Base-by-base conservation (phyloP, 2,888 invertebrate genomes). In the Nycteola revayana region DNA sequence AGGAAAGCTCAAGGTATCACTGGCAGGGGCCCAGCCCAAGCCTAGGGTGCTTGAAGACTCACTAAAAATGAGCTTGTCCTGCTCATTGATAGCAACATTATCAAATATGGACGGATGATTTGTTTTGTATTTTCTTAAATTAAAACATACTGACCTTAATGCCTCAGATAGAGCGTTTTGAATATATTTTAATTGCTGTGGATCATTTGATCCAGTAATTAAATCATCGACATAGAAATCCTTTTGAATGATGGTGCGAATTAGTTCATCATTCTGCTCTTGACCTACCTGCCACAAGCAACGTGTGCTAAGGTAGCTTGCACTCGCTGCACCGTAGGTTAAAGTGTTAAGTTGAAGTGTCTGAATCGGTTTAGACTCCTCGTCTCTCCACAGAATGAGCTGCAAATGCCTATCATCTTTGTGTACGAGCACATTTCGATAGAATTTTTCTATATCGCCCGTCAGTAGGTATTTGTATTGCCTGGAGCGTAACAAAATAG, bases 211-310 rank as follows among this genome's bases (percentile, higher is more conserved):
- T 47, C 9, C 25, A 18, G n/a, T 1, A 26, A 23, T 36, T 1
- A 60, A 5, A 26, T 58, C 56, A 28, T 62, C 53, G 1, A 53
- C 44, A 6, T 37, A 48, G 25, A 57, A 57, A 25, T 58, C 56
- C 0, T 44, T 34, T 42, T 60, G 41, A 5, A 60, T 55, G 1
- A 58, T 50, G n/a, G 11, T 32, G 35, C 55, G 51, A 3, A 54
- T 56, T 0, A 32, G 7, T 0, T 28, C n/a, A 17, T 57, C 54
- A 3, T 32, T 33, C 11, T 33, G 32, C 7, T 59, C 57, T 9
- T 56, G 46, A 0, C 54, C 55, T 7, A 60, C 3, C 23, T 62
- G 58, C 49, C 40, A 47, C 0, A 64, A 7, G n/a, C 21, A 21
- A 2, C 21, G 21, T n/a, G 21, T 21, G 7, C 21, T 21, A 5